phyloP scores from a whole-genome alignment of 2,797 vertebrate species.

The Labroides dimidiatus region DNA sequence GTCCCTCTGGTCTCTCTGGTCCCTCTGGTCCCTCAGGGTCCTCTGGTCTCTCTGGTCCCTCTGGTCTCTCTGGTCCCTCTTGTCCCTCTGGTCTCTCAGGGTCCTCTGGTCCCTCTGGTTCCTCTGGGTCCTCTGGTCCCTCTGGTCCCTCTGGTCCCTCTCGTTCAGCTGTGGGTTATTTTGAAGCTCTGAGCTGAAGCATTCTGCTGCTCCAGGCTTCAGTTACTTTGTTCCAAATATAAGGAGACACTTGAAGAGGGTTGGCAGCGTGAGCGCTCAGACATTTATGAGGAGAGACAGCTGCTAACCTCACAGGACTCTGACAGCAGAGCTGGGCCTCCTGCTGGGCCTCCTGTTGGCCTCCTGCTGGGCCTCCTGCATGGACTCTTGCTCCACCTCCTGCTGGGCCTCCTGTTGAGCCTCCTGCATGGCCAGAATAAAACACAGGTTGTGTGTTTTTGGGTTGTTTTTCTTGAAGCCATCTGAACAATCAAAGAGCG shows the following conservation, averaged over 20 bases:
- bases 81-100: constrained; percentile 53
- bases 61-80: too few relatives aligned
- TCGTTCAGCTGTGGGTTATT: constrained; percentile 80
- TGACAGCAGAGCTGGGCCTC: constrained; percentile 41
- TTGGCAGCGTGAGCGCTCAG: constrained; percentile 20
- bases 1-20: constrained; percentile 69
- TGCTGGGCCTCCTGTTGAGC: too few relatives aligned
- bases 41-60: constrained; percentile 67
- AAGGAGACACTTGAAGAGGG: constrained; percentile 62
- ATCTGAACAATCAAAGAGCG: too few relatives aligned
- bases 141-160: constrained; percentile 62
- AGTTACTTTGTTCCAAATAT: constrained; percentile 83
- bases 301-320: constrained; percentile 73
- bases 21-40: too few relatives aligned
- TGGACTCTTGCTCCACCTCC: neutral
- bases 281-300: constrained; percentile 75
- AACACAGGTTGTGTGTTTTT: too few relatives aligned
- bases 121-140: constrained; percentile 68
- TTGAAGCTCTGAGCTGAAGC: constrained; percentile 63
- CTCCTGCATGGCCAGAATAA: neutral
- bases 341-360: too few relatives aligned
- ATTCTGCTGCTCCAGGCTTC: constrained; percentile 67
- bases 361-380: too few relatives aligned
- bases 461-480: too few relatives aligned
- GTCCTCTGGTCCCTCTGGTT: constrained; percentile 63